A percentile compares a stretch with the other conserved stretches of the same genome.
phyloP scores from a whole-genome alignment of 2,888 invertebrate genomes.

The Cephalotes varians region DNA sequence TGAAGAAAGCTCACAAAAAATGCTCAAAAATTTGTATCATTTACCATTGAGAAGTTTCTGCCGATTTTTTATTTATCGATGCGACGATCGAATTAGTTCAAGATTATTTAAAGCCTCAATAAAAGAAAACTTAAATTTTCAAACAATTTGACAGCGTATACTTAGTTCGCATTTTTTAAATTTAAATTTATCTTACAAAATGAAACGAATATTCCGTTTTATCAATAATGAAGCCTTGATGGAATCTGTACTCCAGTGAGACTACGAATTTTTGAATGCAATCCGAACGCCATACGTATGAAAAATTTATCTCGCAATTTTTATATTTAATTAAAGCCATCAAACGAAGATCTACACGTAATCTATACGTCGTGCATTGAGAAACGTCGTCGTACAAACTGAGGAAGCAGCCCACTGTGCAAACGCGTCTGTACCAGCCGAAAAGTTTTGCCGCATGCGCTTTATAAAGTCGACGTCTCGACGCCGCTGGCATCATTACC shows the following conservation, averaged over 20 bases:
- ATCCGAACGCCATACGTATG: neutral
- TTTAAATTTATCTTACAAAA: neutral
- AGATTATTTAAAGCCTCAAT: neutral
- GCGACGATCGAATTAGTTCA: neutral
- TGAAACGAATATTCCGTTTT: neutral
- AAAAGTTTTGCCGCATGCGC: constrained; percentile 77
- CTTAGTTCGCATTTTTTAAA: neutral
- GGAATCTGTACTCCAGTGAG: neutral
- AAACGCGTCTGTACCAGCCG: constrained; percentile 59
- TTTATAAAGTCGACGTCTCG: constrained; percentile 45
- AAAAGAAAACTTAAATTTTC: neutral
- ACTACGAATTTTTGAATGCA: neutral
- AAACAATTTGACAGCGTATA: neutral
- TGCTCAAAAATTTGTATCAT: neutral
- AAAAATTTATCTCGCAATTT: neutral
- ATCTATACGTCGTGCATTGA: constrained; percentile 57
- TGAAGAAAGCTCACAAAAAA: neutral
- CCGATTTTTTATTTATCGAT: neutral
- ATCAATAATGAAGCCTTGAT: neutral
- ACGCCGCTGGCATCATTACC: constrained; percentile 21
- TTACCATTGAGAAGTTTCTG: neutral
- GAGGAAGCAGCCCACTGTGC: constrained; percentile 51
- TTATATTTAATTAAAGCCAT: neutral
- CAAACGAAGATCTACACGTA: no score
- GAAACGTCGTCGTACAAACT: constrained; percentile 69